Percentiles rank a stretch among this genome's conserved stretches.
Conservation (phyloP, 2,888 invertebrate species). For the Thera britannica region DNA sequence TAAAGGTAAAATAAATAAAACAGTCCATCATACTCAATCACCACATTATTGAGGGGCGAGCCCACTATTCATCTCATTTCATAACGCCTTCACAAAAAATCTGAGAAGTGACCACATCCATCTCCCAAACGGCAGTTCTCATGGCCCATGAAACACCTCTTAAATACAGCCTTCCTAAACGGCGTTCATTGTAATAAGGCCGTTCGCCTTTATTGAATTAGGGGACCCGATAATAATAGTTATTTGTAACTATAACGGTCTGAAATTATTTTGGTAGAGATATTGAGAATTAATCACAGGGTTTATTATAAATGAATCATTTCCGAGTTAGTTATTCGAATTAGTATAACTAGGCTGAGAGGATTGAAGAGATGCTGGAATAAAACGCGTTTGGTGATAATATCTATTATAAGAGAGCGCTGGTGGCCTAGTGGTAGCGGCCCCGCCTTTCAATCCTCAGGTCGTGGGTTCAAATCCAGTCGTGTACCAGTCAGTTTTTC, state of each 20-base stretch:
- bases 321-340: too few relatives aligned
- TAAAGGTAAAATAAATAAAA: too few relatives aligned
- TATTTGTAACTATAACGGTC: conserved; percentile 22
- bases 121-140: conserved; percentile 7
- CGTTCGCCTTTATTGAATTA: conserved; percentile 10
- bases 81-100: neutral
- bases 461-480: too few relatives aligned
- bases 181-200: conserved; percentile 17
- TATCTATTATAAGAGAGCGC: too few relatives aligned
- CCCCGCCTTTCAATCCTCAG: too few relatives aligned
- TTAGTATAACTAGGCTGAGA: too few relatives aligned
- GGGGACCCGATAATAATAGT: conserved; percentile 26
- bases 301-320: too few relatives aligned
- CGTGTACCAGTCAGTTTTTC: too few relatives aligned
- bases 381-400: too few relatives aligned
- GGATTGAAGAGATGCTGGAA: too few relatives aligned
- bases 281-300: conserved; percentile 22
- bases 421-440: too few relatives aligned
- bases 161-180: conserved; percentile 16
- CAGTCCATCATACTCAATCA: too few relatives aligned
- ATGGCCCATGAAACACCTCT: conserved; percentile 4
- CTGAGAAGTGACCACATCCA: neutral
- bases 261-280: conserved; percentile 20
- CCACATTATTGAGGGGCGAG: neutral
- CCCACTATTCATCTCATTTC: neutral